Evolutionary conservation across 2,797 vertebrate species (phyloP), one percentile per base, ranked within the genome.

Genomic region (Coregonus suidteri): DNA sequence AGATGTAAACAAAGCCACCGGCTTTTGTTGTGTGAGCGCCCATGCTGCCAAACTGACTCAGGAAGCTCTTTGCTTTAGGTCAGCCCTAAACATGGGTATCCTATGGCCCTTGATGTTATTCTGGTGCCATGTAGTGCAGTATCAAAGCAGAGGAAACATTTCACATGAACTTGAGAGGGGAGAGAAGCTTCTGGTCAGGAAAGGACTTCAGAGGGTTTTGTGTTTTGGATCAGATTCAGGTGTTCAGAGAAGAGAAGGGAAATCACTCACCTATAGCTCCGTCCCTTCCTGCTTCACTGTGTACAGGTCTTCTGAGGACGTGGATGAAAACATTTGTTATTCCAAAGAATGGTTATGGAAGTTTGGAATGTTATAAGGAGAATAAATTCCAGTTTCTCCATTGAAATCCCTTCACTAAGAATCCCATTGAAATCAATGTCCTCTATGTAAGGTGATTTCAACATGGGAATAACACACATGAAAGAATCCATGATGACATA

Each of bases 1-100:
- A 94, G 92, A 93, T 92, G 89, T 93, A 94, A 95, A 95, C 94
- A 94, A 90, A 88, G 82, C 91, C 92, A 64, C 94, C 93, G 94
- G 94, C 86, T 91, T 95, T 95, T 95, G 94, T 95, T 94, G 90
- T 82, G 86, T 11, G n/a, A 41, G 56, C 16, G 11, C 41, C 54
- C 35, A 14, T 16, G 34, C 20, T n/a, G 82, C 86, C 91, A 78
- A 31, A 81, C 86, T 86, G 86, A 77, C 85, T 91, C 92, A 91
- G 91, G 92, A 94, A 93, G 86, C 88, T 64, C 59, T 64, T 88
- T 93, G 88, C 90, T 91, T 91, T 93, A 93, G 90, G 90, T 88
- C 81, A 79, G 91, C 77, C 88, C 88, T 91, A 90, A 93, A 89
- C 88, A 91, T 92, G 82, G 41, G 85, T 88, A 92, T 87, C 86